Percentiles rank a stretch among this genome's conserved stretches.
Conservation (phyloP, 35 echinoderm and acorn worm genomes). For the Patiria miniata region DNA sequence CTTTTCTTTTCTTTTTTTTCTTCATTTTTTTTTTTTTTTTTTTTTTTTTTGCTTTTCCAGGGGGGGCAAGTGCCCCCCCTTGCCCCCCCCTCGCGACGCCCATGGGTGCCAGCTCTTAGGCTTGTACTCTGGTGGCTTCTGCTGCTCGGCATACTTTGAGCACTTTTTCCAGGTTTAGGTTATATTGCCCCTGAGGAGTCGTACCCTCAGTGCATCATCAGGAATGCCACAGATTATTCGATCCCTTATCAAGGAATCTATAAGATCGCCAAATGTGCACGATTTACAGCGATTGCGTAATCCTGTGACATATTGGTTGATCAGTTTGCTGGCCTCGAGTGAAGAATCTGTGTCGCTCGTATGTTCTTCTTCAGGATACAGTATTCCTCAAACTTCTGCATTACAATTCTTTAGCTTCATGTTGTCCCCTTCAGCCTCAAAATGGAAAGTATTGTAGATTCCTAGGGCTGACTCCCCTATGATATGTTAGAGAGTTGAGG, state of each 20-base stretch:
- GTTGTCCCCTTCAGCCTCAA: constrained; percentile 19
- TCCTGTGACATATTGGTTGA: constrained; percentile 48
- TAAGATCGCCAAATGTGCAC: too few species aligned
- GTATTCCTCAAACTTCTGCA: constrained; percentile 54
- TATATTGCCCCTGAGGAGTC: constrained; percentile 30
- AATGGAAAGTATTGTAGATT: constrained; percentile 52
- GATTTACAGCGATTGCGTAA: too few species aligned
- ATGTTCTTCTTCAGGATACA: constrained; percentile 40
- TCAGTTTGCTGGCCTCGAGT: constrained; percentile 28
- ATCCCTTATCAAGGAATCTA: too few species aligned
- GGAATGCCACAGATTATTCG: constrained; percentile 47
- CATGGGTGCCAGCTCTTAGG: too few species aligned
- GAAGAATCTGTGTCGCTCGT: constrained; percentile 54
- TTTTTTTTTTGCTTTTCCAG: too few species aligned
- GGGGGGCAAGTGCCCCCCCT: too few species aligned
- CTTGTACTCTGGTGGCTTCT: constrained; percentile 41
- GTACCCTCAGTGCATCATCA: too few species aligned
- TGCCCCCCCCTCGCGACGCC: too few species aligned
- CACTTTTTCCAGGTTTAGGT: constrained; percentile 27
- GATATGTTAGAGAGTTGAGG: constrained; percentile 24
- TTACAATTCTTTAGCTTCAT: constrained; percentile 24
- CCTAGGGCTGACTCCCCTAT: constrained; percentile 38
- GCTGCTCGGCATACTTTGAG: too few species aligned
- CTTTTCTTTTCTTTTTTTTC: too few species aligned
- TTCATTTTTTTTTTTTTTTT: too few species aligned